A percentile compares a stretch with the other conserved stretches of the same genome.
Conservation (phyloP, 2,888 invertebrate species). For the Epinotia ramella region DNA sequence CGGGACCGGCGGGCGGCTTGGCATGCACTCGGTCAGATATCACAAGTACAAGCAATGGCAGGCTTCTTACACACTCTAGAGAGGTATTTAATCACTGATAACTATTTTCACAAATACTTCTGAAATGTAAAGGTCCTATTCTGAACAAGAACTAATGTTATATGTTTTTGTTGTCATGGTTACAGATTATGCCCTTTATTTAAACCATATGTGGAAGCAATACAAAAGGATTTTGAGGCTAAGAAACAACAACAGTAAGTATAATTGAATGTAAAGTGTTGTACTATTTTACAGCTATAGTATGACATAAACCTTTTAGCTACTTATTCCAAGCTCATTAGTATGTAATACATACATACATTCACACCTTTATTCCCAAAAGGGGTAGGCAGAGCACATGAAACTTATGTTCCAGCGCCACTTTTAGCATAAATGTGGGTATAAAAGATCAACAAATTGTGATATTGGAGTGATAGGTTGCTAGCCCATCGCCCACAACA, state of each 20-base stretch:
- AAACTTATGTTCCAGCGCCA: no score
- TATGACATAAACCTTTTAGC: not conserved
- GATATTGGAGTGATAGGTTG: no score
- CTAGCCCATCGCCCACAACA: no score
- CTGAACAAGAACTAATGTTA: no score
- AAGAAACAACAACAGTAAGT: slow-evolving; percentile 85
- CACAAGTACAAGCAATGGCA: slow-evolving; percentile 94
- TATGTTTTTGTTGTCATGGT: slow-evolving; percentile 48
- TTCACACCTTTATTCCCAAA: no score
- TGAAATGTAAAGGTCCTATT: no score
- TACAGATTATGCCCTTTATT: slow-evolving; percentile 94
- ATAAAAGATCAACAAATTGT: no score
- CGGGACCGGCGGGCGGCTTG: slow-evolving; percentile 96
- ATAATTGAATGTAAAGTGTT: not conserved
- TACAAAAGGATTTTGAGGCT: slow-evolving; percentile 94
- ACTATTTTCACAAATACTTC: not conserved
- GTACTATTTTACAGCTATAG: no score
- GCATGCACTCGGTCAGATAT: slow-evolving; percentile 95
- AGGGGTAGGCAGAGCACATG: no score
- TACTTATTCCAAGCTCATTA: not conserved
- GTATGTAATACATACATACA: not conserved
- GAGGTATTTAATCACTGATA: slow-evolving; percentile 67
- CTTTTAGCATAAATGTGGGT: no score
- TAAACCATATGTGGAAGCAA: slow-evolving; percentile 95
- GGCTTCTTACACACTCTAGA: slow-evolving; percentile 96